Conservation (phyloP, 1,140 invertebrate species). For the Sipha flava region DNA sequence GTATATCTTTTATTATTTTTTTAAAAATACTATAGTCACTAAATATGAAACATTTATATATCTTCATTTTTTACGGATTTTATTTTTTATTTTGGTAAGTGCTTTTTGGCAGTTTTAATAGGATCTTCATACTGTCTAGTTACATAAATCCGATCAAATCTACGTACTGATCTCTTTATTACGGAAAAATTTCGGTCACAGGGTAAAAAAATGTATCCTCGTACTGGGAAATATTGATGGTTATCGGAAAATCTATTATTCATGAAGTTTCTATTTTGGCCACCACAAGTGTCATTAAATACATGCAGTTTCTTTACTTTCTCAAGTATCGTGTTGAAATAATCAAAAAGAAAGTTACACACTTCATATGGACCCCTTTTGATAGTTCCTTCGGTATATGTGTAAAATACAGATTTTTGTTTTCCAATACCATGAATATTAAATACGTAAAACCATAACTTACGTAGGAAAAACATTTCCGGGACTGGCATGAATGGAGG, state of each 20-base stretch:
- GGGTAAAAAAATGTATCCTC: conserved; percentile 41
- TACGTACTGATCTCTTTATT: conserved; percentile 37
- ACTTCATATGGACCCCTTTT: neutral
- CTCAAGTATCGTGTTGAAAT: neutral
- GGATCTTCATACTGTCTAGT: conserved; percentile 33
- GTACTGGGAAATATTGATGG: conserved; percentile 40
- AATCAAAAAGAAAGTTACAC: neutral
- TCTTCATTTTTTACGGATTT: neutral
- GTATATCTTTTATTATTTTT: neutral
- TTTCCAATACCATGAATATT: conserved; percentile 37
- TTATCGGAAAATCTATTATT: conserved; percentile 37
- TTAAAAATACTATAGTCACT: neutral
- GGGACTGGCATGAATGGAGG: neutral
- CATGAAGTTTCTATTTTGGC: conserved; percentile 38
- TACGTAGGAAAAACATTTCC: conserved; percentile 36
- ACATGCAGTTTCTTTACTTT: neutral
- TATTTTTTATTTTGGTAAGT: neutral
- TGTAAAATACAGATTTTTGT: conserved; percentile 36
- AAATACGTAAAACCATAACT: conserved; percentile 35
- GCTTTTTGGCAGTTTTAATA: neutral
- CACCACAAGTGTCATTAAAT: neutral
- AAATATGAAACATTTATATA: neutral
- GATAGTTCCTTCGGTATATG: conserved; percentile 36
- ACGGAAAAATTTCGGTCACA: conserved; percentile 41
- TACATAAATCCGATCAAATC: conserved; percentile 37